Conservation (phyloP, 2,888 invertebrate genomes). For the Netelia fuscicornis region DNA sequence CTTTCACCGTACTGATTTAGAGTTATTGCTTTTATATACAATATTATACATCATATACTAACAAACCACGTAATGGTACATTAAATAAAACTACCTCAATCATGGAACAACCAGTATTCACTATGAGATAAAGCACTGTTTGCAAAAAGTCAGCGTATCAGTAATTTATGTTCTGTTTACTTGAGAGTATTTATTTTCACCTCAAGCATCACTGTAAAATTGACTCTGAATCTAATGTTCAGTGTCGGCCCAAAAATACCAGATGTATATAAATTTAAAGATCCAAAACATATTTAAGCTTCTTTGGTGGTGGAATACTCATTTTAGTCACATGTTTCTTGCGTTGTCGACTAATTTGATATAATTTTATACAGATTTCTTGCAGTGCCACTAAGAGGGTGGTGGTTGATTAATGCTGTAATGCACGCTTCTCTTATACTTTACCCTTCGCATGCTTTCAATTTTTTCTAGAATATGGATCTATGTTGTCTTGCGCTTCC, state of each 20-base stretch:
- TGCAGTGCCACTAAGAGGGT: not conserved
- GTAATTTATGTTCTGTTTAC: not conserved
- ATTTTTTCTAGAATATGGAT: conserved; percentile 84
- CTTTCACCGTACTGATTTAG: conserved; percentile 14
- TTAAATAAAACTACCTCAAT: too few species aligned
- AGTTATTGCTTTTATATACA: conserved; percentile 4
- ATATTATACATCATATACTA: not conserved
- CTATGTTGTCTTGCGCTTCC: conserved; percentile 83
- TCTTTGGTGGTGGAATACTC: not conserved
- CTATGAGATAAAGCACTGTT: not conserved
- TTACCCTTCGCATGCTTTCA: conserved; percentile 69
- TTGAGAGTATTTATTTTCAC: not conserved
- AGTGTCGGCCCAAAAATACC: not conserved
- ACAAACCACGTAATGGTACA: not conserved
- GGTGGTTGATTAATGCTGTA: conserved; percentile 39
- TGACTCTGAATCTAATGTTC: not conserved
- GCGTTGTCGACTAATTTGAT: not conserved
- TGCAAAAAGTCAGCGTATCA: not conserved
- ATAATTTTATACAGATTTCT: too few species aligned
- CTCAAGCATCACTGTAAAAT: conserved; percentile 9
- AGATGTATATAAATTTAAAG: conserved; percentile 2
- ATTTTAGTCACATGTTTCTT: not conserved
- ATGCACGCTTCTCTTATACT: conserved; percentile 41
- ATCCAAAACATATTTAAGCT: not conserved
- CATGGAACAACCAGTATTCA: not conserved